Percentiles rank a stretch among this genome's conserved stretches.
Evolutionary conservation across 2,888 invertebrate species (phyloP).

Genomic region (Caenorhabditis sinica): DNA sequence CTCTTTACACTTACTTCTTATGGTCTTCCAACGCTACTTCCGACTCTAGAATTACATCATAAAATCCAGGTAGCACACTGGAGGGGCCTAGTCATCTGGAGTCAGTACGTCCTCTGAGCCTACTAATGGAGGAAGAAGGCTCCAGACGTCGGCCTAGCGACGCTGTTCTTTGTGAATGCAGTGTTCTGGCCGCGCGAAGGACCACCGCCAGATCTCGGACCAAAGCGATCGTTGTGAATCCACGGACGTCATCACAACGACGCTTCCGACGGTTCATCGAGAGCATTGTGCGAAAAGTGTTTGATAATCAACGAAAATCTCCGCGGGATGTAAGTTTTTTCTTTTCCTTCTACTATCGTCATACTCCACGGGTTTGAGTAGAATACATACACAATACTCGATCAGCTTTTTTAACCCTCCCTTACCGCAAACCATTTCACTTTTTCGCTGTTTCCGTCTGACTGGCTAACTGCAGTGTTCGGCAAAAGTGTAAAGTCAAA

Average conservation of each 20-base stretch:
- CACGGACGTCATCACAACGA: slow-evolving; percentile 64
- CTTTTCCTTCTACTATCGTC: not conserved
- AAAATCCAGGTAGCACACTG: slow-evolving; percentile 60
- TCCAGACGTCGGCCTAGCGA: slow-evolving; percentile 71
- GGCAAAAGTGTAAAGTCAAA: slow-evolving; percentile 69
- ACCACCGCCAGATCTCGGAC: slow-evolving; percentile 45
- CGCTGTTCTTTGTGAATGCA: slow-evolving; percentile 75
- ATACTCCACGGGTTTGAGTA: slow-evolving; percentile 12
- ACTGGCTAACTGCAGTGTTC: slow-evolving; percentile 67
- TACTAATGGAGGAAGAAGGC: slow-evolving; percentile 66
- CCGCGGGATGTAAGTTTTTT: slow-evolving; percentile 70
- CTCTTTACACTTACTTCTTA: slow-evolving; percentile 16
- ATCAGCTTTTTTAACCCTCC: slow-evolving; percentile 23
- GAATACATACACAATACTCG: slow-evolving; percentile 9
- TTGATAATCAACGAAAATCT: slow-evolving; percentile 70
- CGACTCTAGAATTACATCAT: slow-evolving; percentile 46
- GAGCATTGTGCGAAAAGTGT: slow-evolving; percentile 75
- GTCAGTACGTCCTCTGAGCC: slow-evolving; percentile 60
- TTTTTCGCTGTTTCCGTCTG: slow-evolving; percentile 51
- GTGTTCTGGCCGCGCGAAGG: slow-evolving; percentile 62
- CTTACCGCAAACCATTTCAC: slow-evolving; percentile 42
- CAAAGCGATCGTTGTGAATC: slow-evolving; percentile 47
- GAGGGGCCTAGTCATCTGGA: slow-evolving; percentile 63
- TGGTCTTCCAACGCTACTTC: slow-evolving; percentile 19
- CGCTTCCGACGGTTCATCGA: slow-evolving; percentile 73